Conservation (phyloP, 2,113 vertebrate species). For the Vicugna pacos region DNA sequence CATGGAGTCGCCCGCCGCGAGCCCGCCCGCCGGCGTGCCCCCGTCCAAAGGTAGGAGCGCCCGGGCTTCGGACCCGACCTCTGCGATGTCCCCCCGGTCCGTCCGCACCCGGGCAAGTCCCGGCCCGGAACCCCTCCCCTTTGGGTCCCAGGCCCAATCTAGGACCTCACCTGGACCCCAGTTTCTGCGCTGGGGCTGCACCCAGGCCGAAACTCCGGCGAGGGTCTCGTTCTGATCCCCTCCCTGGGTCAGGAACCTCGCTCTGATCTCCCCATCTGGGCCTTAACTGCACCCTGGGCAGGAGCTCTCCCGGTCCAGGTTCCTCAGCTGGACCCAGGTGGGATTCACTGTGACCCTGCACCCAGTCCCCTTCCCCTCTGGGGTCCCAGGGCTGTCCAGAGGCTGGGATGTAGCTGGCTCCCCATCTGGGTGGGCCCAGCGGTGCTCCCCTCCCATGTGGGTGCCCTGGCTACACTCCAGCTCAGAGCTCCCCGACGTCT, state of each 20-base stretch:
- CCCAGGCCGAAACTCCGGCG: background rate
- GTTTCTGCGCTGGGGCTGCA: background rate
- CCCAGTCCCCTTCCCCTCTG: background rate
- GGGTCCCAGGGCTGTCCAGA: background rate
- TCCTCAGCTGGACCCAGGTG: background rate
- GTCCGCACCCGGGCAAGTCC: background rate
- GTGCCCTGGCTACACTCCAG: background rate
- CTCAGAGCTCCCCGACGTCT: background rate
- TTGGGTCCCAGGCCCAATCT: background rate
- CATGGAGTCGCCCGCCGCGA: conserved; percentile 74
- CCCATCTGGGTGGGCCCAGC: background rate
- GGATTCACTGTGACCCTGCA: background rate
- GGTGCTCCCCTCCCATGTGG: background rate
- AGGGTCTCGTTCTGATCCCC: background rate
- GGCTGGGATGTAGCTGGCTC: background rate
- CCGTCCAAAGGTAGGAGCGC: conserved; percentile 77
- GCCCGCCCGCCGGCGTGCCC: conserved; percentile 62
- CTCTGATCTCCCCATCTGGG: background rate
- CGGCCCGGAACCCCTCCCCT: background rate
- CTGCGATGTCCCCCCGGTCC: too few species aligned
- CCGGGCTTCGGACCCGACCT: background rate
- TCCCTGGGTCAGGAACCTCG: background rate
- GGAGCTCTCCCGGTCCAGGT: background rate
- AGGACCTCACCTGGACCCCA: background rate
- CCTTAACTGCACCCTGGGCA: background rate